phyloP scores from a whole-genome alignment of 1,140 invertebrate species.

The Maconellicoccus hirsutus region DNA sequence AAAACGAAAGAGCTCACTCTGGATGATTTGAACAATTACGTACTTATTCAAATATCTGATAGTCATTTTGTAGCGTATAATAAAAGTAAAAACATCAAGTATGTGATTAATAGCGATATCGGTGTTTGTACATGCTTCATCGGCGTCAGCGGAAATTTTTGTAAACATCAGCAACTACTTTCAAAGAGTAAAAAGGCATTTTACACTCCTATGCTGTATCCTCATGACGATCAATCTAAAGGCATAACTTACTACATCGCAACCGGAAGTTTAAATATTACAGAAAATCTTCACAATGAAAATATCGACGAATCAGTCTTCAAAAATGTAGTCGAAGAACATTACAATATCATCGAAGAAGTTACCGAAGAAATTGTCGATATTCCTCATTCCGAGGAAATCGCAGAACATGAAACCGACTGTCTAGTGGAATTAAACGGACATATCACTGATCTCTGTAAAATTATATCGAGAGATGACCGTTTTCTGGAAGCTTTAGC shows the following conservation, averaged over 20 bases:
- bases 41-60: background rate
- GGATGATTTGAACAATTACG: background rate
- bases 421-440: background rate
- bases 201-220: background rate
- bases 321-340: no score
- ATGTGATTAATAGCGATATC: background rate
- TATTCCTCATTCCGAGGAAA: background rate
- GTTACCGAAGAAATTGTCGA: background rate
- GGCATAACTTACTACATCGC: background rate
- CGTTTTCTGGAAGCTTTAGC: background rate
- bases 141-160: background rate
- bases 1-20: background rate
- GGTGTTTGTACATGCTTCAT: constrained; percentile 2
- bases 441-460: background rate
- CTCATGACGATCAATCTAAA: background rate
- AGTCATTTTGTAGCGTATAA: background rate
- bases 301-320: background rate
- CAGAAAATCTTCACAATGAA: background rate
- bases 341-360: background rate
- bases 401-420: background rate
- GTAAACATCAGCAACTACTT: background rate
- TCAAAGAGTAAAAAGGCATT: background rate
- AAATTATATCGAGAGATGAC: background rate
- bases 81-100: background rate
- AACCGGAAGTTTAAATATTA: background rate